phyloP scores from a whole-genome alignment of 2,888 invertebrate species.

The Leptopterna dolabrata region DNA sequence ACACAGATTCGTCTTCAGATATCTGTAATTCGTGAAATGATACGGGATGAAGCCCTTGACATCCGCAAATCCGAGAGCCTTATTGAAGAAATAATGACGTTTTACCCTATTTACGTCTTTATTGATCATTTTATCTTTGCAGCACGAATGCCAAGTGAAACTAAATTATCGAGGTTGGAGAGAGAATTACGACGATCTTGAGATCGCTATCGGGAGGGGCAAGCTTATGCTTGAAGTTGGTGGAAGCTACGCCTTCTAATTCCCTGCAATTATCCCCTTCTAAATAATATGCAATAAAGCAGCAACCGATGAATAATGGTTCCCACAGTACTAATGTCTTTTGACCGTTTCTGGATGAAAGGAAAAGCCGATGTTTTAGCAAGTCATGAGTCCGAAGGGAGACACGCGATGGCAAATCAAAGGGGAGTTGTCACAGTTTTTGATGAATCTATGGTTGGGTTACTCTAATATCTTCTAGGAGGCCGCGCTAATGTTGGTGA shows the following conservation, averaged over 20 bases:
- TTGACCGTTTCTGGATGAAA: background rate
- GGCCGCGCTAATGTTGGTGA: background rate
- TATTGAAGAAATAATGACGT: background rate
- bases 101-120: background rate
- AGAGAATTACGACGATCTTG: background rate
- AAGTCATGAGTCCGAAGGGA: constrained; percentile 13
- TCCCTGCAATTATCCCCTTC: background rate
- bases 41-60: too few species aligned
- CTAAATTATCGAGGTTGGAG: background rate
- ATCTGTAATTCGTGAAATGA: too few species aligned
- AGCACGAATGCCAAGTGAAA: background rate
- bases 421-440: constrained; percentile 6
- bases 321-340: background rate
- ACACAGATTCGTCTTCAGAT: too few species aligned
- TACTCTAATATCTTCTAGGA: background rate
- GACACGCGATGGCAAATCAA: constrained; percentile 18
- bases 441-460: background rate
- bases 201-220: background rate
- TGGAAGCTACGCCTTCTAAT: background rate
- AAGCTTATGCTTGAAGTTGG: background rate
- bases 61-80: background rate
- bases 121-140: background rate
- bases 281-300: background rate
- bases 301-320: constrained; percentile 14
- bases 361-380: background rate